These are phyloP conservation scores for Hylaea fasciaria DNA, from an alignment of 2,888 invertebrate genomes.

Conservation along the genomic window DNA sequence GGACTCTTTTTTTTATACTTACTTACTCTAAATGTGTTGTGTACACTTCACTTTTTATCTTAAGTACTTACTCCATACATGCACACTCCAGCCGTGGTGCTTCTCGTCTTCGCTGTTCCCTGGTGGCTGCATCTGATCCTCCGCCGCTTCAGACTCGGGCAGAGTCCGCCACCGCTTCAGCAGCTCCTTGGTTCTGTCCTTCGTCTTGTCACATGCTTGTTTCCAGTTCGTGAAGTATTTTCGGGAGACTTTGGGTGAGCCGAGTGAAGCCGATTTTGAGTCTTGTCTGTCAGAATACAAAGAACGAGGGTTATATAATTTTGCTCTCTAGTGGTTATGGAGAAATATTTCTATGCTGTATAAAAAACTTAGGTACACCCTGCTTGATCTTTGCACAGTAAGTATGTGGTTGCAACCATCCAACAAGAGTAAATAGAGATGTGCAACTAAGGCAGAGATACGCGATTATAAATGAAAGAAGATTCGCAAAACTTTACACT, in stretches of 20 bases:
- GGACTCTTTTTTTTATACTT: too few relatives aligned
- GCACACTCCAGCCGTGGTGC: constrained; percentile 89
- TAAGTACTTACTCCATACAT: constrained; percentile 90
- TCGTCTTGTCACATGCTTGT: constrained; percentile 90
- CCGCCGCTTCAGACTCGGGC: constrained; percentile 82
- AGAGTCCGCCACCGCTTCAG: constrained; percentile 89
- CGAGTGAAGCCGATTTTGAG: constrained; percentile 68
- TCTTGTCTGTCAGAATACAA: constrained; percentile 67
- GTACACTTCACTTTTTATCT: too few relatives aligned
- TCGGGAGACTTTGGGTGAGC: constrained; percentile 86
- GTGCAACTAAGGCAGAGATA: too few relatives aligned
- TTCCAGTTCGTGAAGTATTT: constrained; percentile 91
- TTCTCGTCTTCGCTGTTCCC: constrained; percentile 73
- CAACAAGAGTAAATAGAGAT: too few relatives aligned
- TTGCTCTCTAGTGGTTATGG: too few relatives aligned
- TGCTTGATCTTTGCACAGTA: too few relatives aligned
- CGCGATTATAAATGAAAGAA: too few relatives aligned
- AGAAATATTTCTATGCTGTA: too few relatives aligned
- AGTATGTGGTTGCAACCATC: too few relatives aligned
- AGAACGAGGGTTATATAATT: too few relatives aligned
- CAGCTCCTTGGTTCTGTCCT: constrained; percentile 89
- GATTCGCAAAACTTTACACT: too few relatives aligned
- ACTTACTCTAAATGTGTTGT: not conserved
- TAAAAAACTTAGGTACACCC: too few relatives aligned
- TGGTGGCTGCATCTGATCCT: constrained; percentile 68